A percentile compares a stretch with the other conserved stretches of the same genome.
These are phyloP conservation scores for Xerus rutilus DNA, from an alignment of 2,797 vertebrate genomes.

Conservation along the genomic window DNA sequence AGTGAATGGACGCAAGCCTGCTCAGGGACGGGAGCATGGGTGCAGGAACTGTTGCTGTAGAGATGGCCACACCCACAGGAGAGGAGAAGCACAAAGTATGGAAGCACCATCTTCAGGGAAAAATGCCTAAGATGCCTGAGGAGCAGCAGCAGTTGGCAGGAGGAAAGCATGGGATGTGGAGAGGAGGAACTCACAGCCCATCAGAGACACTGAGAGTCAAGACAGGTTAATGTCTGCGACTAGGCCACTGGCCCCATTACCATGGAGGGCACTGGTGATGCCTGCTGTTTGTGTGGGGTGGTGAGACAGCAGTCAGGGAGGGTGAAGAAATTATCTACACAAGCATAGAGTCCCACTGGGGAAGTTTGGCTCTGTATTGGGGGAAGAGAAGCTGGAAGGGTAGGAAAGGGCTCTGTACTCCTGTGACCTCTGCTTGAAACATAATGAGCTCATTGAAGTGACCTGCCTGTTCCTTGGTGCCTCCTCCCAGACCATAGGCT, in stretches of 20 bases:
- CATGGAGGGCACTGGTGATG: not conserved
- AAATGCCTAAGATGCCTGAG: not conserved
- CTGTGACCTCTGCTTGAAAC: not conserved
- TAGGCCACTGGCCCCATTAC: too few relatives aligned
- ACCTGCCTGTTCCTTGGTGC: not conserved
- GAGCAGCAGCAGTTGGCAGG: not conserved
- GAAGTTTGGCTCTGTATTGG: not conserved
- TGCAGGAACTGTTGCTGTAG: too few relatives aligned
- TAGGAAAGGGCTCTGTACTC: not conserved
- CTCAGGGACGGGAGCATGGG: rapidly evolving
- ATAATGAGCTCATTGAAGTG: not conserved
- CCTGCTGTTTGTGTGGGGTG: not conserved
- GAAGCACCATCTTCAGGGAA: not conserved
- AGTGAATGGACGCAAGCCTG: not conserved
- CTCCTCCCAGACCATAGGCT: not conserved
- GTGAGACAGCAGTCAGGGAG: not conserved
- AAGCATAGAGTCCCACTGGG: rapidly evolving
- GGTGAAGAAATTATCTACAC: not conserved
- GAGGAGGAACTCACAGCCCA: too few relatives aligned
- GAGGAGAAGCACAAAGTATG: not conserved
- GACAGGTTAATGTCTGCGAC: not conserved
- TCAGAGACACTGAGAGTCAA: not conserved
- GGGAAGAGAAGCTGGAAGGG: not conserved
- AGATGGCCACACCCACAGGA: not conserved
- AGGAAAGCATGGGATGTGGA: not conserved